phyloP scores from a whole-genome alignment of 2,888 invertebrate species.

The Drosophila putrida region DNA sequence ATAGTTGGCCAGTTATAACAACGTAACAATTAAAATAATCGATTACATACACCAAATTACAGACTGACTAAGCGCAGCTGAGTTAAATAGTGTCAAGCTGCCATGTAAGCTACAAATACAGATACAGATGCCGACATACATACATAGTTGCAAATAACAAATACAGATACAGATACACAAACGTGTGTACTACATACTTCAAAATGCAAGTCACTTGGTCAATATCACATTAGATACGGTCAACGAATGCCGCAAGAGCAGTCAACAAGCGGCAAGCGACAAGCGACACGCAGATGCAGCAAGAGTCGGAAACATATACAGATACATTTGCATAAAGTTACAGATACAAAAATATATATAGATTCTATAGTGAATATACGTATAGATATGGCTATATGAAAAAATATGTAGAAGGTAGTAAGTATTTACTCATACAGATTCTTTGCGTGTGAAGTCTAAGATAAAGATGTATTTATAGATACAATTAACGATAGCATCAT shows the following conservation, averaged over 20 bases:
- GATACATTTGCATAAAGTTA: conserved; percentile 5
- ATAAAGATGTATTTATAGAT: neutral
- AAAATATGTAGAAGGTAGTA: neutral
- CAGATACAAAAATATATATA: neutral
- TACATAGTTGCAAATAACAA: conserved; percentile 3
- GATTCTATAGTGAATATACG: neutral
- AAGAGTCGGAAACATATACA: conserved; percentile 2
- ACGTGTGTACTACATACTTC: conserved; percentile 10
- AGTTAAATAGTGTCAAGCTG: conserved; percentile 41
- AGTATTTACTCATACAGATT: neutral
- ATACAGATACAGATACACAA: conserved; percentile 20
- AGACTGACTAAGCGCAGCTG: conserved; percentile 13
- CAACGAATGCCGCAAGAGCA: conserved; percentile 38
- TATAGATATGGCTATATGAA: conserved; percentile 7
- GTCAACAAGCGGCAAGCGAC: neutral
- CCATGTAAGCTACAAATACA: conserved; percentile 23
- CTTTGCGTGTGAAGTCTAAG: too few relatives aligned
- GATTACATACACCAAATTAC: conserved; percentile 31
- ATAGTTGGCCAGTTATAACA: neutral
- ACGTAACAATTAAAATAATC: conserved; percentile 54
- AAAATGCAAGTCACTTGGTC: conserved; percentile 61
- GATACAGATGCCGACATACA: conserved; percentile 10
- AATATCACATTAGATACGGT: conserved; percentile 69
- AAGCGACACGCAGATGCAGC: conserved; percentile 10
- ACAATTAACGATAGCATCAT: neutral